phyloP scores from a whole-genome alignment of 2,797 vertebrate genomes.

The Antrozous pallidus region DNA sequence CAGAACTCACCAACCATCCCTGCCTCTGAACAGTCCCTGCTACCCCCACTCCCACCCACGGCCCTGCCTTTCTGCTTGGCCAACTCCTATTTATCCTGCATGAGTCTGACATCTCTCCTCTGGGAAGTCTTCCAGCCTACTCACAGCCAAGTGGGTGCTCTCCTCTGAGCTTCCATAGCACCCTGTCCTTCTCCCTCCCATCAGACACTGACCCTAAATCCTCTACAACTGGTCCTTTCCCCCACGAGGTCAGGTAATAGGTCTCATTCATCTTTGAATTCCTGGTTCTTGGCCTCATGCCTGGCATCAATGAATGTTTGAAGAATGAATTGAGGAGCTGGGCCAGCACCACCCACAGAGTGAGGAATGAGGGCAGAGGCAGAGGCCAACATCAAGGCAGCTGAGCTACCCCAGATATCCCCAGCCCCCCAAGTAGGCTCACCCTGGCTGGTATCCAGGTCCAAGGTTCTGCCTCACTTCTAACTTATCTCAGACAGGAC shows the following conservation, averaged over 20 bases:
- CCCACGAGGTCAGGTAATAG: not conserved
- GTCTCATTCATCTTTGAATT: constrained; percentile 38
- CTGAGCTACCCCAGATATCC: not conserved
- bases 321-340: constrained; percentile 20
- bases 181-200: not conserved
- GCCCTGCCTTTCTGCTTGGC: not conserved
- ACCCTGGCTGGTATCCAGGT: not conserved
- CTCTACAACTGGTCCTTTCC: not conserved
- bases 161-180: not conserved
- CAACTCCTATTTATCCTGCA: not conserved
- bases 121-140: constrained; percentile 15
- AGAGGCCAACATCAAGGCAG: not conserved
- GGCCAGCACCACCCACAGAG: not conserved
- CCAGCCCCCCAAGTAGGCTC: not conserved
- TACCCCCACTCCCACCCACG: not conserved
- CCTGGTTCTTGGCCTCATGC: constrained; percentile 45
- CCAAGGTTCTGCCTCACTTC: not conserved
- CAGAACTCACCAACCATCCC: not conserved
- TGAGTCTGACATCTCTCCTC: not conserved
- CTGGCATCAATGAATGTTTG: constrained; percentile 14
- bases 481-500: not conserved
- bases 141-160: not conserved
- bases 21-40: not conserved
- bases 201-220: not conserved
- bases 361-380: not conserved